Evolutionary conservation across 2,888 invertebrate species (phyloP), one percentile per base, ranked within the genome.

Genomic region (Oxyteleia sp.): DNA sequence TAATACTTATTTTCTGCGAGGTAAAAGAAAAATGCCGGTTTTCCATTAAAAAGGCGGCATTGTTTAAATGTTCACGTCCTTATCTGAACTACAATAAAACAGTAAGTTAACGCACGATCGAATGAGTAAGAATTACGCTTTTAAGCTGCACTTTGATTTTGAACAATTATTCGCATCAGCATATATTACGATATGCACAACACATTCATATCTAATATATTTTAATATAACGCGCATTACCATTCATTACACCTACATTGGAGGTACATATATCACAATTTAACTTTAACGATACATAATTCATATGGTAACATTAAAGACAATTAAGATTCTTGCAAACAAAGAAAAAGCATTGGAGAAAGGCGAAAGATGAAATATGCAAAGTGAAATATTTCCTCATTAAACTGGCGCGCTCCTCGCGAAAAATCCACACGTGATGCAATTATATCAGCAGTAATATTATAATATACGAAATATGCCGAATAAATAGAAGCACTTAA

Each of bases 311-410:
- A 61, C 45, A 76, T 66, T 76, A 82, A 82, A 76, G 75, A 76
- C 76, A 76, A 82, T 82, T 75, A 75, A 75, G 63, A 82, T 49
- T 61, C 75, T 82, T 71, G 55, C 57, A 75, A 69, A 75, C 51
- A 75, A 75, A 82, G 75, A 82, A 75, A 82, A 82, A 75, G 69
- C 57, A 75, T 74, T 13, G 80, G 59, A 51, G 80, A 68, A 74
- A 66, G 74, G 72, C 57, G 41, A 69, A 82, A 57, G 75, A 82
- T 82, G 75, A 75, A 81, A 72, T 81, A 81, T 81, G 80, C 55
- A 61, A 63, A 64, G 75, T 75, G 71, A 71, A 84, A 84, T 79
- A 81, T 72, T 76, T 76, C 32, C 80, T 84, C 80, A 80, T 75
- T 80, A 84, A 64, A 68, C 38, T 59, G 47, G 69, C 38, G 43